These are phyloP conservation scores for Rhizoglyphus robini DNA, from an alignment of 1,140 invertebrate genomes.

Conservation along the genomic window DNA sequence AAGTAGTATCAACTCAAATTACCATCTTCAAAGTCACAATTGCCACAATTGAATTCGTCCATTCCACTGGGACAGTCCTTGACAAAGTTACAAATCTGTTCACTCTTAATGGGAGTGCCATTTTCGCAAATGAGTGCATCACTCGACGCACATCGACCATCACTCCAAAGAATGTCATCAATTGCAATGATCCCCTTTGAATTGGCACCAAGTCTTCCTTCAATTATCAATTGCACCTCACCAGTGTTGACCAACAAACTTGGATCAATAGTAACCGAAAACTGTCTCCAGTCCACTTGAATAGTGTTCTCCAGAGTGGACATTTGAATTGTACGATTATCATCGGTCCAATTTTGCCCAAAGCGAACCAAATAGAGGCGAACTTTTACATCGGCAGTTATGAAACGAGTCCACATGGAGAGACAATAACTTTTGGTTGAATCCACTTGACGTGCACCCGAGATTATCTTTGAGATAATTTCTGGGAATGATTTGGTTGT, in stretches of 20 bases:
- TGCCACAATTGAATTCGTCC: background rate
- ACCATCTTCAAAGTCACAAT: background rate
- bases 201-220: background rate
- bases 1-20: too few relatives aligned
- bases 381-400: background rate
- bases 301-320: background rate
- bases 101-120: background rate
- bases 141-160: background rate
- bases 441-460: background rate
- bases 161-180: background rate
- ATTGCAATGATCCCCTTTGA: background rate
- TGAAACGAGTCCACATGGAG: background rate
- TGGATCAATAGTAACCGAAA: background rate
- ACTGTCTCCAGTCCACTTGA: background rate
- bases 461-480: background rate
- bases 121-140: slow-evolving; percentile 6
- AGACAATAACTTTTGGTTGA: background rate
- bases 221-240: slow-evolving; percentile 6
- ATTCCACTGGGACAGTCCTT: background rate
- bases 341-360: background rate
- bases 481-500: too few relatives aligned
- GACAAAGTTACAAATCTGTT: background rate
- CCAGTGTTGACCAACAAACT: background rate
- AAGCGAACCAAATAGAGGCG: background rate
- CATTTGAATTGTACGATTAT: too few relatives aligned